Percentiles rank a stretch among this genome's conserved stretches.
Evolutionary conservation across 37 sponge, comb jelly and placozoan genomes (phyloP).

Genomic region (Theonella swinhoei): DNA sequence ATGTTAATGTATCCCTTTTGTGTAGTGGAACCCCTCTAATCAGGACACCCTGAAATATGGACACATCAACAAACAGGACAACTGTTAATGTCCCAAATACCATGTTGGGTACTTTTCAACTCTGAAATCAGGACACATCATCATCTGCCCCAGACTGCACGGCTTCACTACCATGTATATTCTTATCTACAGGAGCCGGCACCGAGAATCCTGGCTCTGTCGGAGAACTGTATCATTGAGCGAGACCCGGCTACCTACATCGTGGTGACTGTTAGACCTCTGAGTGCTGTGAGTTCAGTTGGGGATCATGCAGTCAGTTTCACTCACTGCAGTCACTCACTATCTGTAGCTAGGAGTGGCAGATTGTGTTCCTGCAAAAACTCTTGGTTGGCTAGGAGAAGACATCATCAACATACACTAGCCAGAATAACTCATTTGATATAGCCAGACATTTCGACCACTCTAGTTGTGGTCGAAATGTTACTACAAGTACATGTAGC

Average conservation of each 20-base stretch:
- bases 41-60: too few species aligned
- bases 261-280: constrained; percentile 83
- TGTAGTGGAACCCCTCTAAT: too few species aligned
- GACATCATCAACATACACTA: too few species aligned
- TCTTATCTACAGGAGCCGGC: constrained; percentile 74
- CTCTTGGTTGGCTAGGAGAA: too few species aligned
- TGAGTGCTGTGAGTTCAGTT: constrained; percentile 73
- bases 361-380: constrained; percentile 15
- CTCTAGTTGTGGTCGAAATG: too few species aligned
- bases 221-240: constrained; percentile 97
- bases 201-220: constrained; percentile 82
- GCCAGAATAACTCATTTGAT: too few species aligned
- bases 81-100: too few species aligned
- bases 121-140: too few species aligned
- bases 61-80: too few species aligned
- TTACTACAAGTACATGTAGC: too few species aligned
- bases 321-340: not conserved
- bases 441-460: too few species aligned
- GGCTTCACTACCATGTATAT: not conserved
- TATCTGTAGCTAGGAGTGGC: constrained; percentile 11
- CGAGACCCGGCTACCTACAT: constrained; percentile 96
- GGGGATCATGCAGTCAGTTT: not conserved
- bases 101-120: too few species aligned
- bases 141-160: not conserved
- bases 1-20: not conserved